Base-by-base conservation (phyloP, 2,888 invertebrate genomes). In the Leptinotarsa juncta region DNA sequence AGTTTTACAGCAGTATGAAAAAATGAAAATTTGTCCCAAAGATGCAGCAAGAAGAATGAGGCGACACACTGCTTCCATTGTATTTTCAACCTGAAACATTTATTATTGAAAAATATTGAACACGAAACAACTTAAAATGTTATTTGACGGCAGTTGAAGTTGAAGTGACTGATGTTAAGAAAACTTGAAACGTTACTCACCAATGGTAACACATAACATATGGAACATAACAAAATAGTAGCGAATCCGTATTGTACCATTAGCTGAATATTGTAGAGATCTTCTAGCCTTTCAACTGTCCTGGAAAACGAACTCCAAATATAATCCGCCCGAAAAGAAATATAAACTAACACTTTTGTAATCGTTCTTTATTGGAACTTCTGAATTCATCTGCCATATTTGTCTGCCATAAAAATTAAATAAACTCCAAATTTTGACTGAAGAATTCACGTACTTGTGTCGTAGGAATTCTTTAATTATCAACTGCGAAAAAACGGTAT, bases 1-100 rank as follows among this genome's bases (percentile, higher is more conserved):
- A 18, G 78, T 77, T 60, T 78, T 71, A 32, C 72, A 75, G 49
- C 75, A 70, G 50, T 74, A 78, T 2, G 76, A 74, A 53, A 77
- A 77, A 16, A 78, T 65, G 32, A 77, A 75, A 18, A 78, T 71
- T 70, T 78, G 73, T 32, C 77, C 78, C 42, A 77, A 65, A 3
- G 67, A 66, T 12, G 76, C 72, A 16, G 51, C 15, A n/a, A 78
- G 65, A 48, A 75, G 75, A 7, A 70, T 60, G 2, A 70, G 2
- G 16, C 69, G 70, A 66, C 74, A 76, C 32, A 73, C 51, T 16
- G 65, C 14, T 70, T 79, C 79, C 7, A 57, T 60, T 10, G 48
- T 50, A 53, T 67, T 71, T 18, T 73, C 74, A 14, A 78, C 67
- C 74, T 78, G 68, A 62, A 74, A 67, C 3, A 42, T 42, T 42